Percentiles rank a stretch among this genome's conserved stretches.
Conservation (phyloP, 2,888 invertebrate species). For the Eledone cirrhosa region DNA sequence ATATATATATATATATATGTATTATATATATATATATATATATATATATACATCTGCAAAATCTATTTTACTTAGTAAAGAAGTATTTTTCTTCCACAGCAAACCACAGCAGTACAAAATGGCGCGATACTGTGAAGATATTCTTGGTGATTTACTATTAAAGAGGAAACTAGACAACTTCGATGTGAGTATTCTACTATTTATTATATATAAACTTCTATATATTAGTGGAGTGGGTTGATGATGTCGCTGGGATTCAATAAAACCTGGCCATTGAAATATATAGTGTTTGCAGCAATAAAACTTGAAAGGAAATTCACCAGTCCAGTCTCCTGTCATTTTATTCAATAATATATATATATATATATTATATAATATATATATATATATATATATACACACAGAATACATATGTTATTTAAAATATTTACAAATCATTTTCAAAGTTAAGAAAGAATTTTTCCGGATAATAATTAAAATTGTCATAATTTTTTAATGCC, state of each 20-base stretch:
- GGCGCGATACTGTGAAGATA: constrained; percentile 99
- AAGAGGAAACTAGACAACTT: constrained; percentile 87
- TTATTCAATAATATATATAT: too few species aligned
- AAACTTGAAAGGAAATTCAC: too few species aligned
- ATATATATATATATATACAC: background rate
- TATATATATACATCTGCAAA: too few species aligned
- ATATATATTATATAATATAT: background rate
- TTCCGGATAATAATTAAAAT: background rate
- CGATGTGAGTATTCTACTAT: constrained; percentile 74
- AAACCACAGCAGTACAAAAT: constrained; percentile 94
- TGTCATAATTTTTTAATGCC: background rate
- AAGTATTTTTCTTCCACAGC: constrained; percentile 47
- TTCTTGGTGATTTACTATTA: constrained; percentile 89
- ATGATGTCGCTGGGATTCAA: too few species aligned
- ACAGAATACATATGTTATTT: background rate
- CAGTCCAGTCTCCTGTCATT: too few species aligned
- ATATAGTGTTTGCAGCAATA: too few species aligned
- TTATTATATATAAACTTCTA: background rate
- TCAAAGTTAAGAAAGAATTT: too few species aligned
- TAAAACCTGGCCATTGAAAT: too few species aligned
- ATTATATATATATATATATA: too few species aligned
- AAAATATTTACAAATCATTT: too few species aligned
- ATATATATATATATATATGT: too few species aligned
- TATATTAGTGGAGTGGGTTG: background rate
- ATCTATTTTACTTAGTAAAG: constrained; percentile 27